A percentile compares a stretch with the other conserved stretches of the same genome.
phyloP scores from a whole-genome alignment of 2,113 vertebrate genomes.

The Herpetotheres cachinnans region DNA sequence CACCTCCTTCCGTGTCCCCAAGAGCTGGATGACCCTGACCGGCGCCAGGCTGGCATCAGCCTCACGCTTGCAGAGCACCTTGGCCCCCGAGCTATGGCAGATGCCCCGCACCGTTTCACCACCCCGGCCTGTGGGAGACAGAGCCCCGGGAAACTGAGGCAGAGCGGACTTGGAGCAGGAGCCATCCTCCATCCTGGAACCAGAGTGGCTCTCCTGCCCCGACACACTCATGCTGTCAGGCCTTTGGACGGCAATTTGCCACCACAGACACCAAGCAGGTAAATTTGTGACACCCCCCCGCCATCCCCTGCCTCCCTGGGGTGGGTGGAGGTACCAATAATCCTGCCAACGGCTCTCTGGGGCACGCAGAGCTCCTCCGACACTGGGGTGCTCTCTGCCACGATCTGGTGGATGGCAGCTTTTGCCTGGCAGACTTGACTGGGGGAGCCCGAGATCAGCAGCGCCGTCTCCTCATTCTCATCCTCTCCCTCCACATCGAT shows the following conservation, averaged over 20 bases:
- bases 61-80: conserved; percentile 75
- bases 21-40: conserved; percentile 75
- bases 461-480: conserved; percentile 28
- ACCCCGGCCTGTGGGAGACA: conserved; percentile 77
- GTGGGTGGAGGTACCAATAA: conserved; percentile 78
- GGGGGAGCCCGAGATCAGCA: conserved; percentile 83
- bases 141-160: not conserved
- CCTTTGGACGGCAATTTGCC: not conserved
- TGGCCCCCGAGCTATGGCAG: conserved; percentile 82
- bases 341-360: conserved; percentile 81
- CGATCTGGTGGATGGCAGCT: conserved; percentile 79
- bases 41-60: conserved; percentile 11
- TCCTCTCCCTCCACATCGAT: conserved; percentile 69
- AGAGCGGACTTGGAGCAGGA: not conserved
- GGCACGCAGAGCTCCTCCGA: conserved; percentile 81
- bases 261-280: accelerated
- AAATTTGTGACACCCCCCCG: accelerated
- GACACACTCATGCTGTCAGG: accelerated
- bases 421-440: conserved; percentile 81
- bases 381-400: conserved; percentile 72
- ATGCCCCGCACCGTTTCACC: conserved; percentile 85
- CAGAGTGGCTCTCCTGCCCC: no score
- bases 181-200: not conserved
- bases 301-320: not conserved
- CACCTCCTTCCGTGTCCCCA: conserved; percentile 81